Base-by-base conservation (phyloP, 1,140 invertebrate species). In the Camponotus floridanus region DNA sequence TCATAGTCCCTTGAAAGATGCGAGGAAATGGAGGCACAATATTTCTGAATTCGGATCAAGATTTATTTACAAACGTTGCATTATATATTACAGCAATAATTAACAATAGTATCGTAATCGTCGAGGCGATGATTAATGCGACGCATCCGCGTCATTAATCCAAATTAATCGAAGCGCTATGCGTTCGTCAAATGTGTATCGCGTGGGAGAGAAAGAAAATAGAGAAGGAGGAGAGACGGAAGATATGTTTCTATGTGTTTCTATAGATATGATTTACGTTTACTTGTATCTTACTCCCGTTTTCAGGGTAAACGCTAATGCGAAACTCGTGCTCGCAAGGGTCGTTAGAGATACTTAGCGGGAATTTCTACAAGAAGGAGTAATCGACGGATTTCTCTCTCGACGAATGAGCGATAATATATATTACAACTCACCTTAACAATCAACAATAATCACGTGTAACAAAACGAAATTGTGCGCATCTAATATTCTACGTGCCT, bases 1-100 rank as follows among this genome's bases (percentile, higher is more conserved):
- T 70, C 5, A 39, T 31, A 18, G 31, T 57, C 15, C 21, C 31
- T 57, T 21, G 36, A 18, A 33, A 21, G 45, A 39, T 8, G 31
- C 18, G 45, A 70, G 26, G 55, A 31, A 1, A 31, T 13, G 26
- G 18, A 9, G 18, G 13, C 15, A 78, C 55, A 45, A 21, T 55
- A 18, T 13, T 7, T 0, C 39, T 73, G 39, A 81, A 76, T 90
- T 90, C 87, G 85, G 73, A 74, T 80, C 62, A 73, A 83, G 61
- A 86, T 93, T 91, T 93, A 93, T 93, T 93, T 93, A 93, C 92
- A 93, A 92, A 92, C 88, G 87, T 91, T 76, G 88, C 87, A 88
- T 90, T 93, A 92, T 93, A 51, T 51, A 36, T 92, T 93, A 93
- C 91, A 93, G 89, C 86, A 91, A 70, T 91, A 90, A 87, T 92